Percentiles rank a stretch among this genome's conserved stretches.
Conservation (phyloP, 1,140 invertebrate genomes). For the Aricia agestis region DNA sequence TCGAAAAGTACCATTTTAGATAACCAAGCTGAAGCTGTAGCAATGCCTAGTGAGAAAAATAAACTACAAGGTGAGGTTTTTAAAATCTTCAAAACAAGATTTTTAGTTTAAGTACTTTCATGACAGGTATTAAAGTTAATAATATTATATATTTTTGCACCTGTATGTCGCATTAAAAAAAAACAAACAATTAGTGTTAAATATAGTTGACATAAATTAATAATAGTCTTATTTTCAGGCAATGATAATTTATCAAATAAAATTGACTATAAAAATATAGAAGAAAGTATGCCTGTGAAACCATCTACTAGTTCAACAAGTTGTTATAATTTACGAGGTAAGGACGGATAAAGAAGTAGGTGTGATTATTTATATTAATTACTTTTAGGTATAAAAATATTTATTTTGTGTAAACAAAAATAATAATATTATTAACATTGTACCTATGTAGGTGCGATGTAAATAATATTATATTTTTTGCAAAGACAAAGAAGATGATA, state of each 20-base stretch:
- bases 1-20: slow-evolving; percentile 20
- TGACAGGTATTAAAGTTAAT: slow-evolving; percentile 1
- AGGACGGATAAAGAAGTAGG: slow-evolving; percentile 17
- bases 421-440: no score
- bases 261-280: slow-evolving; percentile 17
- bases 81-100: slow-evolving; percentile 17
- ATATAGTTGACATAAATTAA: slow-evolving; percentile 12
- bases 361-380: slow-evolving; percentile 2
- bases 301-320: slow-evolving; percentile 17
- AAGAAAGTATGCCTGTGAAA: slow-evolving; percentile 15
- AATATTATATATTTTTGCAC: slow-evolving; percentile 10
- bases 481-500: slow-evolving; percentile 9
- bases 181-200: slow-evolving; percentile 19
- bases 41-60: slow-evolving; percentile 20
- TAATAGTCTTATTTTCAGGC: slow-evolving; percentile 18
- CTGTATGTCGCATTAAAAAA: slow-evolving; percentile 8
- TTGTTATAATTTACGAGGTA: slow-evolving; percentile 24
- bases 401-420: not conserved
- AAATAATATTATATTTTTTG: not conserved
- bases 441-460: no score
- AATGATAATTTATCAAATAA: slow-evolving; percentile 14
- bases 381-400: slow-evolving; percentile 1
- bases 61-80: slow-evolving; percentile 20
- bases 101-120: slow-evolving; percentile 13
- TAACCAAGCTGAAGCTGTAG: slow-evolving; percentile 14